Evolutionary conservation across 2,797 vertebrate genomes (phyloP), one percentile per base, ranked within the genome.

Genomic region (Malurus splendens): DNA sequence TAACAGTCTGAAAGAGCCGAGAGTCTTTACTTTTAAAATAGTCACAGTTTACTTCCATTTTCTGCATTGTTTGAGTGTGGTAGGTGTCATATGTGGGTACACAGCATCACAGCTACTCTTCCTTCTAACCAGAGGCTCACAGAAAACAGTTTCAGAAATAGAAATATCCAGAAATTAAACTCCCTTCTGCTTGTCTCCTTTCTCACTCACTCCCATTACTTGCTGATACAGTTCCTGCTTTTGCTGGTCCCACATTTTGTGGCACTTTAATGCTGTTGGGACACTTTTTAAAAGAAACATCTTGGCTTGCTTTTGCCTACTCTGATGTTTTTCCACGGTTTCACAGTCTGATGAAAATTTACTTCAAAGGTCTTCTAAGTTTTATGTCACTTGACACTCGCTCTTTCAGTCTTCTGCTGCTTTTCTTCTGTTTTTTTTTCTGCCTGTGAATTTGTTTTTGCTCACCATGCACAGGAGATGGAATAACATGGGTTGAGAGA

Each of bases 171-270:
- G 52, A 55, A 71, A 32, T 52, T 50, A 67, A 82, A 18, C 27
- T 30, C 14, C 5, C 24, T 64, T 70, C 61, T 74, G 7, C 23
- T 67, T 67, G 20, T 48, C 36, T 48, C 44, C 44, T 28, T 64
- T 67, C 47, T 71, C 0, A 0, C 23, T 80, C 28, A 3, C 10
- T 74, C 32, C 27, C 27, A 24, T 27, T 32, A 28, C 27, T 62
- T 74, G 9, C 52, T 79, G 32, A 14, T 52, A 70, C 32, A 66
- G 32, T 19, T 24, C 87, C 41, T 60, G 28, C 18, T 65, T 73
- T 48, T 66, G 15, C 23, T 71, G 2, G 48, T 32, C 39, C n/a
- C 6, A 1, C n/a, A 14, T 60, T 77, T 91, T 23, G 27, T 74
- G 39, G 12, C 33, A 30, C 1, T 3, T 80, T 22, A 27, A 56